These are phyloP conservation scores for Notoglanidium macrostoma DNA, from an alignment of 2,797 vertebrate genomes.

Conservation along the genomic window DNA sequence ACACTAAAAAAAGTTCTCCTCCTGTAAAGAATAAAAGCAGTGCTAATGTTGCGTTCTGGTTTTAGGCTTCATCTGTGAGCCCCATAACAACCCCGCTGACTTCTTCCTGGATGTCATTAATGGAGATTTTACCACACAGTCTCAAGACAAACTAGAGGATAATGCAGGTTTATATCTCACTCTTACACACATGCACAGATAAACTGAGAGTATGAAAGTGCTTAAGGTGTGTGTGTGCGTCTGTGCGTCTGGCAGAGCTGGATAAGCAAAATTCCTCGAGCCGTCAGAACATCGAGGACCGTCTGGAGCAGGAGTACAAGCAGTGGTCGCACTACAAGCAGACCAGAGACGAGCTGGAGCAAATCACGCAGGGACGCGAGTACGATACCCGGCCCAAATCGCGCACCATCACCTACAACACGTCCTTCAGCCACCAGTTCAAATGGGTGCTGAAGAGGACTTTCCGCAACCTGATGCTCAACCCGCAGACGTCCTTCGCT, in stretches of 20 bases:
- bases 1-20: not conserved
- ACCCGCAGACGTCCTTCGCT: conserved; percentile 90
- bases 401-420: conserved; percentile 81
- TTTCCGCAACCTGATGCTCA: conserved; percentile 86
- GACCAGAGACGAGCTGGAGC: conserved; percentile 76
- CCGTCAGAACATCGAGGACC: conserved; percentile 73
- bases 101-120: conserved; percentile 94
- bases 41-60: not conserved
- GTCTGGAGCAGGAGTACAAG: conserved; percentile 78
- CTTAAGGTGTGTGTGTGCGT: not conserved
- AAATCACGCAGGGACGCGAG: conserved; percentile 60
- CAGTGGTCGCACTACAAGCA: conserved; percentile 70
- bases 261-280: conserved; percentile 39
- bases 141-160: conserved; percentile 49
- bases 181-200: too few relatives aligned
- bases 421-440: conserved; percentile 87
- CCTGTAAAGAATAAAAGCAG: not conserved
- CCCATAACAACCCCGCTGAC: conserved; percentile 91
- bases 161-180: conserved; percentile 34
- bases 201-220: too few relatives aligned
- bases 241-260: conserved; percentile 32
- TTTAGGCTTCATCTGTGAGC: conserved; percentile 85
- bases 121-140: conserved; percentile 78
- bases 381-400: conserved; percentile 44
- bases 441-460: conserved; percentile 87